These are phyloP conservation scores for Cardiocondyla obscurior DNA, from an alignment of 1,140 invertebrate species.

Conservation along the genomic window DNA sequence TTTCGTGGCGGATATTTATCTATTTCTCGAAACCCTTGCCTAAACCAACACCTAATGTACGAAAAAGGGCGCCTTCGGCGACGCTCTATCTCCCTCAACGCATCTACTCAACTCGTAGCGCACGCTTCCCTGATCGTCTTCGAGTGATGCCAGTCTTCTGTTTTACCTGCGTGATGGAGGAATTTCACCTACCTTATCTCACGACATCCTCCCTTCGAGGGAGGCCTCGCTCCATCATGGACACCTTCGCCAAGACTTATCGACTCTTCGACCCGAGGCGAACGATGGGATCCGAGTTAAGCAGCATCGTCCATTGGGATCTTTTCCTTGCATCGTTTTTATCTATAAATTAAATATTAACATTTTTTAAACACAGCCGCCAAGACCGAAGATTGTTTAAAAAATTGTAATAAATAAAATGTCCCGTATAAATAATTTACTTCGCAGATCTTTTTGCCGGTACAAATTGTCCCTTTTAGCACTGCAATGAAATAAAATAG, in stretches of 20 bases:
- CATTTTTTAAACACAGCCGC: too few species aligned
- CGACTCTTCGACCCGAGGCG: slow-evolving; percentile 58
- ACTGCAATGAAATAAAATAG: neutral
- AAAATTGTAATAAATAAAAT: too few species aligned
- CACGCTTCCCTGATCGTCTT: slow-evolving; percentile 36
- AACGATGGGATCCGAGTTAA: slow-evolving; percentile 54
- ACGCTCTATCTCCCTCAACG: slow-evolving; percentile 68
- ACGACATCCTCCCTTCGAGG: slow-evolving; percentile 61
- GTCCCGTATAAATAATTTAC: too few species aligned
- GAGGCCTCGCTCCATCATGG: slow-evolving; percentile 55
- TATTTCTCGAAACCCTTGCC: slow-evolving; percentile 75
- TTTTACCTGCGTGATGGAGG: slow-evolving; percentile 61
- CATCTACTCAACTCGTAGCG: slow-evolving; percentile 70
- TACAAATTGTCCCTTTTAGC: slow-evolving; percentile 10
- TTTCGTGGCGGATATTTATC: slow-evolving; percentile 74
- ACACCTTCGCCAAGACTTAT: slow-evolving; percentile 64
- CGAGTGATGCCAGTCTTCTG: slow-evolving; percentile 22
- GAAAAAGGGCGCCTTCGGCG: slow-evolving; percentile 73
- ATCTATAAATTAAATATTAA: neutral
- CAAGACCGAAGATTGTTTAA: too few species aligned
- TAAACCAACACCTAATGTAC: slow-evolving; percentile 72
- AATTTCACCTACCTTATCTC: slow-evolving; percentile 61
- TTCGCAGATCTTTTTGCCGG: neutral
- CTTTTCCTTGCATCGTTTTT: neutral
- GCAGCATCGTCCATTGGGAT: slow-evolving; percentile 2